Conservation (phyloP, 2,888 invertebrate species). For the Tineola bisselliella region DNA sequence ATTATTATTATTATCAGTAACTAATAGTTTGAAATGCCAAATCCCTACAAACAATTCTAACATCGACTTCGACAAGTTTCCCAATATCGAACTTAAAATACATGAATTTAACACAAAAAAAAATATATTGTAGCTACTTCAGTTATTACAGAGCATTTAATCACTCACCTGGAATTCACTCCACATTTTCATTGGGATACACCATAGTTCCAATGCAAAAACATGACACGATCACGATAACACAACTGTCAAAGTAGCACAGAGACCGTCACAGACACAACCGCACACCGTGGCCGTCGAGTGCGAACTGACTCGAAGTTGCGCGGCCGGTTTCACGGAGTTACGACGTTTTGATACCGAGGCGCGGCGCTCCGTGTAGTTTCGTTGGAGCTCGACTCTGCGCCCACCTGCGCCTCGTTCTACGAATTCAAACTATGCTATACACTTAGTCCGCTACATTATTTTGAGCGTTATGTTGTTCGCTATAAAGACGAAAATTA, state of each 20-base stretch:
- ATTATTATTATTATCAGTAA: not conserved
- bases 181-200: conserved; percentile 68
- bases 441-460: not conserved
- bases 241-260: conserved; percentile 61
- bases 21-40: not conserved
- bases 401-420: conserved; percentile 62
- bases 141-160: not conserved
- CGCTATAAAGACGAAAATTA: not conserved
- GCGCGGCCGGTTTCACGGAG: conserved; percentile 23
- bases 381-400: conserved; percentile 28
- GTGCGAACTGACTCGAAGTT: conserved; percentile 49
- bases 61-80: not conserved
- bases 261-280: conserved; percentile 51
- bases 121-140: not conserved
- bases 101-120: not conserved
- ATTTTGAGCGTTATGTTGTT: not conserved
- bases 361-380: not conserved
- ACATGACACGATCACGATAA: conserved; percentile 67
- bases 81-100: not conserved
- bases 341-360: conserved; percentile 24
- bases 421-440: conserved; percentile 24
- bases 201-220: conserved; percentile 67
- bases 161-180: conserved; percentile 64
- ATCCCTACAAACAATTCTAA: not conserved
- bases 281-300: conserved; percentile 48